These are phyloP conservation scores for Pterobdella sp. DNA, from an alignment of 2,888 invertebrate genomes.

Conservation along the genomic window DNA sequence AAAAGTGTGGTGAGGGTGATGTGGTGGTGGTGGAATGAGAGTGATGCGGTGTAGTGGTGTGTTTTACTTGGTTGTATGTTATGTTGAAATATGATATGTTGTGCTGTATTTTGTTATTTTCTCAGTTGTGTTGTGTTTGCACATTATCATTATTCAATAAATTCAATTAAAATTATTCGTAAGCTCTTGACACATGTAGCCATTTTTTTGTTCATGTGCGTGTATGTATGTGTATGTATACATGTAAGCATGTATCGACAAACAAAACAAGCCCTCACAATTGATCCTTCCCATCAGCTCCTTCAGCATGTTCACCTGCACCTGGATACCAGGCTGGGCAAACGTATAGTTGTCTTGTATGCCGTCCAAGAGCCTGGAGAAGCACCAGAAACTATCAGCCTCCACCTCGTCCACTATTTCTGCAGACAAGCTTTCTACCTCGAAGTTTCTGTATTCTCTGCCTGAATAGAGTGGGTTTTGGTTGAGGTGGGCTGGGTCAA, in stretches of 20 bases:
- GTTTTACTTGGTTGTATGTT: too few species aligned
- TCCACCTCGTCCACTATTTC: constrained; percentile 79
- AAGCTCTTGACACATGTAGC: too few species aligned
- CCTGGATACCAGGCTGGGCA: constrained; percentile 97
- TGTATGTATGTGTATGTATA: too few species aligned
- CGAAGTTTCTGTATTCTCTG: constrained; percentile 60
- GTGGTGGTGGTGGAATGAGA: not conserved
- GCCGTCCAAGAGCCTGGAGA: constrained; percentile 87
- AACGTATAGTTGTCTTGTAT: constrained; percentile 99
- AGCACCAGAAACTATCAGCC: constrained; percentile 98
- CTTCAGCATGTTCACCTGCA: constrained; percentile 89
- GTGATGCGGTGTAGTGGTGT: too few species aligned
- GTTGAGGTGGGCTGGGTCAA: not conserved
- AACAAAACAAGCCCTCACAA: constrained; percentile 53
- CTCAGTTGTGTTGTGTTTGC: too few species aligned
- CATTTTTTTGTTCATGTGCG: too few species aligned
- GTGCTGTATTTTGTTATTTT: too few species aligned
- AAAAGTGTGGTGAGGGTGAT: not conserved
- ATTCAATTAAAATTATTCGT: too few species aligned
- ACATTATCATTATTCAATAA: too few species aligned
- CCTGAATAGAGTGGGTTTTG: constrained; percentile 20
- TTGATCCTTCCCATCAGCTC: constrained; percentile 92
- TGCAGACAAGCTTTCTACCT: constrained; percentile 69
- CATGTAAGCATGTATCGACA: too few species aligned
- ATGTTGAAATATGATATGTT: too few species aligned